Evolutionary conservation across 2,113 vertebrate genomes (phyloP).

Genomic region (Syngnathus scovelli): DNA sequence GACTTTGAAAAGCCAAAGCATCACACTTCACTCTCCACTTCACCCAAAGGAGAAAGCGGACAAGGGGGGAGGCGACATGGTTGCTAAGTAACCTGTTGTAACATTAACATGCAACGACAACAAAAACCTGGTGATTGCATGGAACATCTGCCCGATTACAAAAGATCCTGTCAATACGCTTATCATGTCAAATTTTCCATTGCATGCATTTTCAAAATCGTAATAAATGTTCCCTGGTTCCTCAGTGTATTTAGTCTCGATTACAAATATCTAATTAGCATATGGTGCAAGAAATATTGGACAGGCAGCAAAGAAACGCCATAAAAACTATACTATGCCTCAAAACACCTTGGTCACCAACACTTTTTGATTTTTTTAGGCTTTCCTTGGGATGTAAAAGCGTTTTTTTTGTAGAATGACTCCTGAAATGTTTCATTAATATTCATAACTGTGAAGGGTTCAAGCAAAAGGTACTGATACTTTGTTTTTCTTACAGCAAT

Average conservation of each 20-base stretch:
- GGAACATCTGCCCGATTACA: conserved; percentile 42
- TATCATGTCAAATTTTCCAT: neutral
- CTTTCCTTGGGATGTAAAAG: conserved; percentile 7
- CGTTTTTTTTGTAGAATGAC: conserved; percentile 53
- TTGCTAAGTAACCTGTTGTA: conserved; percentile 67
- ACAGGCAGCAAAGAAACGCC: neutral
- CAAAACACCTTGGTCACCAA: conserved; percentile 13
- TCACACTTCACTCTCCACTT: conserved; percentile 54
- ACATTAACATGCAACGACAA: conserved; percentile 64
- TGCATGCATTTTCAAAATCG: neutral
- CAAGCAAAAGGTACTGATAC: conserved; percentile 15
- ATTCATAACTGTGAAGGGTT: conserved; percentile 51
- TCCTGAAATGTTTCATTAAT: conserved; percentile 62
- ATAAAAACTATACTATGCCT: neutral
- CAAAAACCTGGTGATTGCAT: conserved; percentile 58
- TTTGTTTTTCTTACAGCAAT: conserved; percentile 11
- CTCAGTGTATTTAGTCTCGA: neutral
- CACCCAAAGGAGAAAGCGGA: conserved; percentile 45
- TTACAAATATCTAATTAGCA: neutral
- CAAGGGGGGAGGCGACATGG: conserved; percentile 13
- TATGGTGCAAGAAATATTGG: conserved; percentile 2
- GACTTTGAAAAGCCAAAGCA: conserved; percentile 53
- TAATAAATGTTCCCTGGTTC: neutral
- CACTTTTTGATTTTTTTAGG: too few relatives aligned
- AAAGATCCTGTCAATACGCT: neutral